Evolutionary conservation across 1,140 invertebrate species (phyloP).

Genomic region (Brachionus plicatilis): DNA sequence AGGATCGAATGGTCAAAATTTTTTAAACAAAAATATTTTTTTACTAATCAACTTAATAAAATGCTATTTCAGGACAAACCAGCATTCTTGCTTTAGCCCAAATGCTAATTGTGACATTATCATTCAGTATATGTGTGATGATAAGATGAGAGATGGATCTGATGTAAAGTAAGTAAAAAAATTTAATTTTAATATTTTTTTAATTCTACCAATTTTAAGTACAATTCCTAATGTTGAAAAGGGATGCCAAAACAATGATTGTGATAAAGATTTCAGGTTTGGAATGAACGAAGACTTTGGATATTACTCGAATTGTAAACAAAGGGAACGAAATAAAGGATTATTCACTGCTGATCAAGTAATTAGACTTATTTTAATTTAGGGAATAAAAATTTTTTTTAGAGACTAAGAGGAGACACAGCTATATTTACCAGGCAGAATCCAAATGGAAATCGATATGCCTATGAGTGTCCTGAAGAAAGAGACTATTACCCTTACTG

Average conservation of each 20-base stretch:
- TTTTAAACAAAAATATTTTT: not conserved
- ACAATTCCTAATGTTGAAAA: not conserved
- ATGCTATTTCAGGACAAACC: conserved; percentile 47
- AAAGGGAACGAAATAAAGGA: conserved; percentile 42
- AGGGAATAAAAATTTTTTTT: not conserved
- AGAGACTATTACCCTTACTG: conserved; percentile 55
- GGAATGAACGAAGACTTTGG: conserved; percentile 53
- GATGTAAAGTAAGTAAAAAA: not conserved
- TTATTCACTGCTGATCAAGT: conserved; percentile 53
- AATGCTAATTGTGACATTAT: conserved; percentile 50
- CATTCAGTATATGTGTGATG: conserved; percentile 52
- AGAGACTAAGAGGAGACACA: not conserved
- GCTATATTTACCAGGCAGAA: conserved; percentile 54
- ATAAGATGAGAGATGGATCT: conserved; percentile 22
- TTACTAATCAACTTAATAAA: not conserved
- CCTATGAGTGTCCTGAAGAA: conserved; percentile 56
- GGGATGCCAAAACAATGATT: conserved; percentile 44
- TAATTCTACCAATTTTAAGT: not conserved
- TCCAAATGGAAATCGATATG: conserved; percentile 49
- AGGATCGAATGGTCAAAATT: conserved; percentile 24
- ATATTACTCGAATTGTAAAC: conserved; percentile 52
- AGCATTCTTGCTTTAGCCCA: conserved; percentile 53
- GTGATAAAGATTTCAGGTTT: conserved; percentile 37
- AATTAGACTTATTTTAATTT: not conserved
- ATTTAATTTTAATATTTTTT: not conserved